A percentile compares a stretch with the other conserved stretches of the same genome.
Conservation (phyloP, 2,113 vertebrate species). For the Chlorodrepanis virens region DNA sequence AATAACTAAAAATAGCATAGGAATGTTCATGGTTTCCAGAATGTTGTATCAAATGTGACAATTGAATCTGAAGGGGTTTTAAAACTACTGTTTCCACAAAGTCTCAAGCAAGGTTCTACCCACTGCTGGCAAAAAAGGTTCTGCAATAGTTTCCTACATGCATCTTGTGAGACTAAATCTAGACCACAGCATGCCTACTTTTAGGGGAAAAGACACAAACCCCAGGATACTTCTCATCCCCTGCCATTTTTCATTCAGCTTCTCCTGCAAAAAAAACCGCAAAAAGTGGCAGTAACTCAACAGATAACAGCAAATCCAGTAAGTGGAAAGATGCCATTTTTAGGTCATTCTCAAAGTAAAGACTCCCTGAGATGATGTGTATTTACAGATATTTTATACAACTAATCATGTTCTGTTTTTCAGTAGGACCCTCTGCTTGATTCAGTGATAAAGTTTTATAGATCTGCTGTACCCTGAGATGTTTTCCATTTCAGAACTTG, state of each 20-base stretch:
- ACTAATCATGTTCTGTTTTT: background rate
- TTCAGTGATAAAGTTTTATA: background rate
- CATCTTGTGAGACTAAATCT: background rate
- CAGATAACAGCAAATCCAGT: background rate
- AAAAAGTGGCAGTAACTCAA: background rate
- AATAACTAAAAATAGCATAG: slow-evolving; percentile 44
- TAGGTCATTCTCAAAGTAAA: slow-evolving; percentile 33
- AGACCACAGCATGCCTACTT: background rate
- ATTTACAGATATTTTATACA: background rate
- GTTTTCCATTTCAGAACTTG: background rate
- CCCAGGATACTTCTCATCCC: background rate
- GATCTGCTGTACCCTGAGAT: background rate
- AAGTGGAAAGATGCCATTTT: slow-evolving; percentile 29
- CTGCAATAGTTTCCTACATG: background rate
- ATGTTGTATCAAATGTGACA: background rate
- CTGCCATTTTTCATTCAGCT: slow-evolving; percentile 2
- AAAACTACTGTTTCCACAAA: background rate
- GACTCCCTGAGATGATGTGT: background rate
- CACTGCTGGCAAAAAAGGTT: background rate
- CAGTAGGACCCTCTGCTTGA: background rate
- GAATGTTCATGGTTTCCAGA: background rate
- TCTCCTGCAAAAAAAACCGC: slow-evolving; percentile 26
- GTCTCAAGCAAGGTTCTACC: background rate
- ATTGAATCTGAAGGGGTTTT: background rate
- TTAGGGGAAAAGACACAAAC: background rate